phyloP scores from a whole-genome alignment of 2,113 vertebrate genomes.

The Cygnus atratus region DNA sequence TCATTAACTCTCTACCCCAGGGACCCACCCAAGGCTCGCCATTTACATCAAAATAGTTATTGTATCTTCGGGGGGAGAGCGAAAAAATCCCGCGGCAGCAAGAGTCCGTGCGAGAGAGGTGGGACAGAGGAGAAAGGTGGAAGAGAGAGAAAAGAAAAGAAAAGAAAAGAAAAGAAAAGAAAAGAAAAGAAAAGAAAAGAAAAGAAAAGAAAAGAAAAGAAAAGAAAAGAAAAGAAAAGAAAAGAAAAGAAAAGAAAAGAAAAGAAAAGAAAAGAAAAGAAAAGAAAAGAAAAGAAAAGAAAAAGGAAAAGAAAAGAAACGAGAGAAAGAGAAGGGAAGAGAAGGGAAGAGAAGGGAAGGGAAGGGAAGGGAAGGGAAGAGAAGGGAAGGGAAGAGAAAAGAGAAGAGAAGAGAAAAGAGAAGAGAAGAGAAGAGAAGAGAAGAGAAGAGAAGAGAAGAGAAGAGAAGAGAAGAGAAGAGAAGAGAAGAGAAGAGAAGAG shows the following conservation, averaged over 20 bases:
- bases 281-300: neutral
- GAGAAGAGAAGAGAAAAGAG: too few relatives aligned
- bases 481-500: accelerated
- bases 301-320: neutral
- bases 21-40: constrained; percentile 61
- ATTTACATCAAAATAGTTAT: constrained; percentile 71
- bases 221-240: neutral
- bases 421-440: neutral
- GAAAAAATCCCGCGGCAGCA: neutral
- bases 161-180: neutral
- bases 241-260: too few relatives aligned
- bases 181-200: neutral
- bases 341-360: too few relatives aligned
- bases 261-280: neutral
- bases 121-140: neutral
- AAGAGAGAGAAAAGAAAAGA: neutral
- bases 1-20: constrained; percentile 67
- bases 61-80: constrained; percentile 21
- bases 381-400: neutral
- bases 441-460: too few relatives aligned
- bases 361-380: too few relatives aligned
- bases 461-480: neutral
- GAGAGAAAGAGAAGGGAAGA: too few relatives aligned
- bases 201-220: neutral
- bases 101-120: neutral